A percentile compares a stretch with the other conserved stretches of the same genome.
Conservation (phyloP, 2,888 invertebrate species). For the Microctonus brassicae region DNA sequence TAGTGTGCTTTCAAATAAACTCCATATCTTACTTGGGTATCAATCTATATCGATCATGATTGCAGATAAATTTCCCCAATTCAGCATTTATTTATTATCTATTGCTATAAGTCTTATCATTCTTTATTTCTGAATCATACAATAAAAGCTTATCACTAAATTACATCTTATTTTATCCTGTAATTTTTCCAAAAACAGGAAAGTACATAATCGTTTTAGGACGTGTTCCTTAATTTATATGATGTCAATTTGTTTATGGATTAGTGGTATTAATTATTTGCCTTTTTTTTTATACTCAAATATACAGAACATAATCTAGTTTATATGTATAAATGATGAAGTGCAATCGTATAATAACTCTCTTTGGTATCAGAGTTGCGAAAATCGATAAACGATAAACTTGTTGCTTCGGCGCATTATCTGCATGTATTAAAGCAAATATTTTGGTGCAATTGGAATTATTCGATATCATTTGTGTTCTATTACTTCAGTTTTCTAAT, state of each 20-base stretch:
- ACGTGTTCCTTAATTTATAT: not conserved
- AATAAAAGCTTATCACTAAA: not conserved
- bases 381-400: slow-evolving; percentile 40
- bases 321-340: not conserved
- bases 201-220: not conserved
- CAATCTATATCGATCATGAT: not conserved
- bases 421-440: slow-evolving; percentile 7
- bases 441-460: not conserved
- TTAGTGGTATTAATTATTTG: not conserved
- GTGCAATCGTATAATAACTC: not conserved
- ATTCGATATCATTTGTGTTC: not conserved
- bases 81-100: not conserved
- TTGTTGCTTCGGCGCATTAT: slow-evolving; percentile 38
- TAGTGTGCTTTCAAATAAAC: not conserved
- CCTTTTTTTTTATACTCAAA: not conserved
- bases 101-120: not conserved
- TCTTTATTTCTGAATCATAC: no score
- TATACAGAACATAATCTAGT: not conserved
- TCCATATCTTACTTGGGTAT: not conserved
- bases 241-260: not conserved
- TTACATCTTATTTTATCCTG: not conserved
- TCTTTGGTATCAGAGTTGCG: slow-evolving; percentile 8
- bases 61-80: not conserved
- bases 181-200: not conserved
- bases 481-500: not conserved